Conservation (phyloP, 2,113 vertebrate genomes). For the Thalassarche chlororhynchos region DNA sequence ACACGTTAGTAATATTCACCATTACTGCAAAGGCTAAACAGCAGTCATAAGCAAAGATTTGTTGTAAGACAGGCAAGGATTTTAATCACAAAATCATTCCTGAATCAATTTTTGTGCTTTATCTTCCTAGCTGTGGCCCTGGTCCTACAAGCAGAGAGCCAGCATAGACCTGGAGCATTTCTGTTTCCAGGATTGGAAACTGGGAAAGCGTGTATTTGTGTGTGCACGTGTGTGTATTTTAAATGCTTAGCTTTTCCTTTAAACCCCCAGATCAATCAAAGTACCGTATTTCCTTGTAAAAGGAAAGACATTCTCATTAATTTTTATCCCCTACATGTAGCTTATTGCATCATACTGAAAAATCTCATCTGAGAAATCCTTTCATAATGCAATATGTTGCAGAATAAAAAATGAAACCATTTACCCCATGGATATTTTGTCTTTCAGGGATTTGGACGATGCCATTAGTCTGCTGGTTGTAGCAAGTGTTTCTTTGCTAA, state of each 20-base stretch:
- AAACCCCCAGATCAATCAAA: not conserved
- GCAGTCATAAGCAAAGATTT: not conserved
- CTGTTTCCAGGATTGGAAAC: not conserved
- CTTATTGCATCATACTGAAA: constrained; percentile 5
- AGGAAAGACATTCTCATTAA: not conserved
- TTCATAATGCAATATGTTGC: not conserved
- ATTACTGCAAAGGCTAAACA: not conserved
- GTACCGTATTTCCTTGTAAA: not conserved
- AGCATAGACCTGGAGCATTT: not conserved
- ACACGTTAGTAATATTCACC: not conserved
- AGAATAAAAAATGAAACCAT: not conserved
- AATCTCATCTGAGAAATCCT: constrained; percentile 14
- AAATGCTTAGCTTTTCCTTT: not conserved
- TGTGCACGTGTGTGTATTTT: not conserved
- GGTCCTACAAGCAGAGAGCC: not conserved
- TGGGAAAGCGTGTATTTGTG: not conserved
- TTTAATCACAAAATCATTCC: not conserved
- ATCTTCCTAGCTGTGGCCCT: not conserved
- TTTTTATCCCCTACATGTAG: not conserved
- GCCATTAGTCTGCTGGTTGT: not conserved
- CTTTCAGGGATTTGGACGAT: not conserved
- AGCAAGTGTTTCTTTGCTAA: not conserved
- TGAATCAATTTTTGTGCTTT: not conserved
- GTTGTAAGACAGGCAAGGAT: not conserved
- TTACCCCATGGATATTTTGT: not conserved